A percentile compares a stretch with the other conserved stretches of the same genome.
phyloP scores from a whole-genome alignment of 1,140 invertebrate species.

The Leptinotarsa undecemlineata region DNA sequence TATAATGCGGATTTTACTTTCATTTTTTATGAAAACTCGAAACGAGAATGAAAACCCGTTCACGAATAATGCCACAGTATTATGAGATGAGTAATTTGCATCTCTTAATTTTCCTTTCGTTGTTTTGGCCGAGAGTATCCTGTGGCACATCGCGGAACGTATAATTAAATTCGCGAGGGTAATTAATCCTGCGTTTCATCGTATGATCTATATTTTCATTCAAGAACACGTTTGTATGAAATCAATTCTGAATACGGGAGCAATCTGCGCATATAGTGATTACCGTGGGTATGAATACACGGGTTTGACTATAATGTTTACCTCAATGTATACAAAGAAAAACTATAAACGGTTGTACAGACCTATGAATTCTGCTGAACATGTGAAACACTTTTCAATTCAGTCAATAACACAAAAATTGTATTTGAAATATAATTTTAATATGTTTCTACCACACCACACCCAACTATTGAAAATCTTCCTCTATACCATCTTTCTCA shows the following conservation, averaged over 20 bases:
- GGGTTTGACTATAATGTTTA: too few relatives aligned
- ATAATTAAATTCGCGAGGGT: neutral
- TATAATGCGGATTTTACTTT: neutral
- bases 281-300: neutral
- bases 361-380: too few relatives aligned
- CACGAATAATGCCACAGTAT: neutral
- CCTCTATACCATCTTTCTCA: too few relatives aligned
- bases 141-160: neutral
- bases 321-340: too few relatives aligned
- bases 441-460: too few relatives aligned
- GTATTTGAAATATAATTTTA: too few relatives aligned
- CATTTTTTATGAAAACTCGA: neutral
- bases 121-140: neutral
- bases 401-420: too few relatives aligned
- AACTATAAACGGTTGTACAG: too few relatives aligned
- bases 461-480: too few relatives aligned
- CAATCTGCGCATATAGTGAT: neutral
- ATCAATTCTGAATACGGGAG: neutral
- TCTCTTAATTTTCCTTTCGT: neutral
- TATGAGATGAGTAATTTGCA: neutral
- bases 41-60: neutral
- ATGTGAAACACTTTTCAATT: too few relatives aligned
- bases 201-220: slow-evolving; percentile 6
- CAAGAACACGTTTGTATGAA: neutral
- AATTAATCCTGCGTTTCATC: neutral